These are phyloP conservation scores for Tachina grossa DNA, from an alignment of 2,888 invertebrate genomes.

Conservation along the genomic window DNA sequence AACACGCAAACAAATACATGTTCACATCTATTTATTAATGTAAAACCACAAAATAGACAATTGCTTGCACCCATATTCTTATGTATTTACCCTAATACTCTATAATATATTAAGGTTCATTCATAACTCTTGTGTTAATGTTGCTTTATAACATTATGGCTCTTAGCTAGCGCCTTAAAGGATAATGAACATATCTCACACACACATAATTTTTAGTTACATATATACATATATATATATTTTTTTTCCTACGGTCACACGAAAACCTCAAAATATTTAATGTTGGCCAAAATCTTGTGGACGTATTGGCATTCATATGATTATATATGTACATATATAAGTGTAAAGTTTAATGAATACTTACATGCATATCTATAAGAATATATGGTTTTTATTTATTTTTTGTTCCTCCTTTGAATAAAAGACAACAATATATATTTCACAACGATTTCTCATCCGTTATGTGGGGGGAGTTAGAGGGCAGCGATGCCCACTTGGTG, in stretches of 20 bases:
- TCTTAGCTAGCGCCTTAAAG: slow-evolving; percentile 43
- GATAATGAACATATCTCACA: slow-evolving; percentile 48
- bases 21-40: background rate
- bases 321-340: too few relatives aligned
- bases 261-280: background rate
- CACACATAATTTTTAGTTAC: slow-evolving; percentile 8
- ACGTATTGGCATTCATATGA: too few relatives aligned
- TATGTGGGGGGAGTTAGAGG: too few relatives aligned
- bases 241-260: background rate
- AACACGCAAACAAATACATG: background rate
- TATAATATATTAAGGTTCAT: slow-evolving; percentile 50
- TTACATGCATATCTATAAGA: too few relatives aligned
- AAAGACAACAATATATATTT: too few relatives aligned
- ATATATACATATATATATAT: background rate
- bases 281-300: background rate
- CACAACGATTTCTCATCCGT: too few relatives aligned
- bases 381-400: too few relatives aligned
- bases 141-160: slow-evolving; percentile 25
- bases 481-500: too few relatives aligned
- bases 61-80: background rate
- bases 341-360: too few relatives aligned
- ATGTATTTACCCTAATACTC: background rate
- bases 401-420: too few relatives aligned
- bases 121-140: slow-evolving; percentile 48
- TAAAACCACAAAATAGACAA: slow-evolving; percentile 1